Evolutionary conservation across 2,797 vertebrate species (phyloP).

Genomic region (Hydrolagus colliei): DNA sequence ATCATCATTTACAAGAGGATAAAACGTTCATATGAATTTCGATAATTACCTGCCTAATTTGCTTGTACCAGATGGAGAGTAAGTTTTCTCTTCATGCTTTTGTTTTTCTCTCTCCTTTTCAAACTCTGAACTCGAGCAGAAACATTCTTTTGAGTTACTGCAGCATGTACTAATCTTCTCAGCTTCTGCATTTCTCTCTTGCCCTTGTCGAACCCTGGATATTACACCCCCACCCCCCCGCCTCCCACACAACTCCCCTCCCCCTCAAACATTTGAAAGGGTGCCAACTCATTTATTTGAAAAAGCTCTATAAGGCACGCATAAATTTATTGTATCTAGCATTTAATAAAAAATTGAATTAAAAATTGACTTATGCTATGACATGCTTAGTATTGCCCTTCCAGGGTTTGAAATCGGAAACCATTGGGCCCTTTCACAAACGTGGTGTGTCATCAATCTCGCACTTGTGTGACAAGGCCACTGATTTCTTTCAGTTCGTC

Average conservation of each 20-base stretch:
- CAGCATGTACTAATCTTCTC: conserved; percentile 55
- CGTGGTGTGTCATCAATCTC: conserved; percentile 55
- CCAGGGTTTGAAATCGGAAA: conserved; percentile 53
- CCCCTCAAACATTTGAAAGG: conserved; percentile 46
- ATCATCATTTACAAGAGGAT: neutral
- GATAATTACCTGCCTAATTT: neutral
- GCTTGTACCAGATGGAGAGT: neutral
- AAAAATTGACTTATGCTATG: conserved; percentile 58
- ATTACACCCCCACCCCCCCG: conserved; percentile 42
- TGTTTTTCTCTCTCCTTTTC: conserved; percentile 46
- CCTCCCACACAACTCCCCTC: neutral
- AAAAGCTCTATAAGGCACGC: conserved; percentile 47
- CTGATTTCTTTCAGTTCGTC: conserved; percentile 47
- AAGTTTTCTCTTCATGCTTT: conserved; percentile 34
- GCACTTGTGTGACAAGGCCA: conserved; percentile 50
- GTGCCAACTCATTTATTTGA: conserved; percentile 63
- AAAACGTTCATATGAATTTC: neutral
- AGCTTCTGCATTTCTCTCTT: conserved; percentile 51
- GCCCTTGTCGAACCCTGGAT: conserved; percentile 58
- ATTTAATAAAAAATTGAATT: conserved; percentile 70
- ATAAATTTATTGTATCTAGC: conserved; percentile 60
- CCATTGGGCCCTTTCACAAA: conserved; percentile 44
- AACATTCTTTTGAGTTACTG: neutral
- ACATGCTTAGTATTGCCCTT: conserved; percentile 53
- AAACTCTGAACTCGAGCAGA: too few relatives aligned